Base-by-base conservation (phyloP, 1,140 invertebrate species). In the Drosophila aff. region DNA sequence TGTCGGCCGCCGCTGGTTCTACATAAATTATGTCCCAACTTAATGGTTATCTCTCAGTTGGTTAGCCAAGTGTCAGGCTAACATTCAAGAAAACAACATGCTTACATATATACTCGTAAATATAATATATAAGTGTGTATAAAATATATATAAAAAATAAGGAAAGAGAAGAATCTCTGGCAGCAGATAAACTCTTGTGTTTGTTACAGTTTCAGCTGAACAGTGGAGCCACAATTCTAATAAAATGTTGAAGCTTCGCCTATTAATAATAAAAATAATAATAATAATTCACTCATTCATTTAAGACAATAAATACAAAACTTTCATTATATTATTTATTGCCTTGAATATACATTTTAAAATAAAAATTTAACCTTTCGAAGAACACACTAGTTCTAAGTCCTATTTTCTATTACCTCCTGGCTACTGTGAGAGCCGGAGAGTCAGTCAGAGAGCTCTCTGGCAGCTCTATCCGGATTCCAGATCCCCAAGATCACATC, bases 41-140 rank as follows among this genome's bases (percentile, higher is more conserved):
- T 77, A 84, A 84, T 77, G 72, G 76, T 73, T 84, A 77, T 80
- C 81, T 84, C 64, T 84, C 59, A 80, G 81, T 84, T 66, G 81
- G 53, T 75, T 66, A 61, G 60, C 65, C 67, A 79, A 76, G 75
- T 79, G 81, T 82, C 69, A 81, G 81, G 49, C 71, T 55, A 76
- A 69, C 81, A 69, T 80, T 67, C 76, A 64, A 64, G 49, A 36
- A 49, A 61, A 41, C 46, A 47, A 16, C 8, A 44, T 53, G 40
- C 33, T 33, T 33, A 33, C 4, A 18, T 18, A 43, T 40, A 40
- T 16, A 16, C 26, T 23, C 23, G 23, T 16, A 40, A 0, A 40
- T 15, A 38, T 47, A 21, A 28, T 52, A 13, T 52, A 33, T 31
- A 36, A 46, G 55, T 52, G 11, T 66, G 7, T 33, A 7, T 18